Percentiles rank a stretch among this genome's conserved stretches.
Conservation (phyloP, 1,140 invertebrate species). For the Zaprionus nigranus region DNA sequence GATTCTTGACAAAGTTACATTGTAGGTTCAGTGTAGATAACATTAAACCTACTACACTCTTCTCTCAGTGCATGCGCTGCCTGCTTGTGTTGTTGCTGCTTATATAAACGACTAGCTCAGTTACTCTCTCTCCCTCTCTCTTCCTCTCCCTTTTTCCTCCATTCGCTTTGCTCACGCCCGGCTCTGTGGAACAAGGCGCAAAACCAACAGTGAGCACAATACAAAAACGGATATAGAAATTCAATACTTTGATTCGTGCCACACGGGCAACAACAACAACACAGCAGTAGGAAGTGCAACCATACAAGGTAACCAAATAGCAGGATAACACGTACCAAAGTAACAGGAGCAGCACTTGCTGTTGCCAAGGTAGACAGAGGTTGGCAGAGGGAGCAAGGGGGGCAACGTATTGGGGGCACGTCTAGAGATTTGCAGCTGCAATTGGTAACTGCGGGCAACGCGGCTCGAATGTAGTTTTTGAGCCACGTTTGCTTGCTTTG, state of each 20-base stretch:
- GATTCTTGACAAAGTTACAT: background rate
- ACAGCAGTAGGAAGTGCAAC: constrained; percentile 73
- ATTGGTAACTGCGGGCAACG: constrained; percentile 39
- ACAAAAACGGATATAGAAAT: constrained; percentile 84
- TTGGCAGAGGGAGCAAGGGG: background rate
- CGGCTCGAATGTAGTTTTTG: constrained; percentile 6
- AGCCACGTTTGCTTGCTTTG: constrained; percentile 35
- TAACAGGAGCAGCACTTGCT: constrained; percentile 58
- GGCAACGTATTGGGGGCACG: background rate
- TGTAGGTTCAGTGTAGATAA: background rate
- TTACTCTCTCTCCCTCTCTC: background rate
- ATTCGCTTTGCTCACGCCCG: constrained; percentile 3
- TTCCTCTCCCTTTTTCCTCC: no score
- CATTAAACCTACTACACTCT: no score
- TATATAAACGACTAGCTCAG: constrained; percentile 52
- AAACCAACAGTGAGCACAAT: constrained; percentile 46
- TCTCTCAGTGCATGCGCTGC: constrained; percentile 5
- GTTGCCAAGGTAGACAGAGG: background rate
- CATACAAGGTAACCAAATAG: constrained; percentile 82
- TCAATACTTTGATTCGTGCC: constrained; percentile 84
- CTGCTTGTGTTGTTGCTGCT: constrained; percentile 37
- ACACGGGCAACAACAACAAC: constrained; percentile 38
- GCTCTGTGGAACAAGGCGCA: constrained; percentile 36
- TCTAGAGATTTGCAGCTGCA: constrained; percentile 62
- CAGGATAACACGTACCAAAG: constrained; percentile 79